phyloP scores from a whole-genome alignment of 2,113 vertebrate genomes.

The Laticauda laticaudata region DNA sequence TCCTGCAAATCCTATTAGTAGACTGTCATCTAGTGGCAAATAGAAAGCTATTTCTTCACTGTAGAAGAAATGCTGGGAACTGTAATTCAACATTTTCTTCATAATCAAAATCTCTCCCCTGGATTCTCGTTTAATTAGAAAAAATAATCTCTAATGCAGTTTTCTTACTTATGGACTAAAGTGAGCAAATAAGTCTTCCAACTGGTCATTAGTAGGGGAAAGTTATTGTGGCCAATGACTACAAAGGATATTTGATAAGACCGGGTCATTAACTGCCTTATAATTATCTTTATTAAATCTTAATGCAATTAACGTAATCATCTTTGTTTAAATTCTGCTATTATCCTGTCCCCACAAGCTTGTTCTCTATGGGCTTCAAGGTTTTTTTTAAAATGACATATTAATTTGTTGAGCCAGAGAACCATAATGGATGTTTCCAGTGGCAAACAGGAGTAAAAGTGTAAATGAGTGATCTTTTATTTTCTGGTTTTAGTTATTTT shows the following conservation, averaged over 20 bases:
- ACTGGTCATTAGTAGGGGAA: too few species aligned
- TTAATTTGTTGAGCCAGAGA: background rate
- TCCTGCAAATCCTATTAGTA: background rate
- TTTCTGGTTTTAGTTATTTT: background rate
- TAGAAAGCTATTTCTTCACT: background rate
- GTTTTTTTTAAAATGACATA: background rate
- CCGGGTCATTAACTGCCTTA: background rate
- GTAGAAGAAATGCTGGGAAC: background rate
- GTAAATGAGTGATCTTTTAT: background rate
- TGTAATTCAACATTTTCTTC: background rate
- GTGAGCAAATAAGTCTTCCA: background rate
- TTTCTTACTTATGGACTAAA: background rate
- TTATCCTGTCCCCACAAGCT: background rate
- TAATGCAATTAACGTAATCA: background rate
- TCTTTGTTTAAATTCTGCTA: background rate
- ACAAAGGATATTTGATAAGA: background rate
- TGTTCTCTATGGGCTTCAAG: background rate
- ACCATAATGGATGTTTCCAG: background rate
- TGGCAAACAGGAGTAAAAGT: background rate
- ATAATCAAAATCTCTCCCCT: background rate
- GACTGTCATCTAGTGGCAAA: conserved; percentile 32
- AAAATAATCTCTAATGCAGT: background rate
- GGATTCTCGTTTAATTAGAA: background rate
- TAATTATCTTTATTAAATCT: background rate
- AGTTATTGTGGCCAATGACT: background rate